Base-by-base conservation (phyloP, 2,888 invertebrate species). In the Agonopterix heracliana region DNA sequence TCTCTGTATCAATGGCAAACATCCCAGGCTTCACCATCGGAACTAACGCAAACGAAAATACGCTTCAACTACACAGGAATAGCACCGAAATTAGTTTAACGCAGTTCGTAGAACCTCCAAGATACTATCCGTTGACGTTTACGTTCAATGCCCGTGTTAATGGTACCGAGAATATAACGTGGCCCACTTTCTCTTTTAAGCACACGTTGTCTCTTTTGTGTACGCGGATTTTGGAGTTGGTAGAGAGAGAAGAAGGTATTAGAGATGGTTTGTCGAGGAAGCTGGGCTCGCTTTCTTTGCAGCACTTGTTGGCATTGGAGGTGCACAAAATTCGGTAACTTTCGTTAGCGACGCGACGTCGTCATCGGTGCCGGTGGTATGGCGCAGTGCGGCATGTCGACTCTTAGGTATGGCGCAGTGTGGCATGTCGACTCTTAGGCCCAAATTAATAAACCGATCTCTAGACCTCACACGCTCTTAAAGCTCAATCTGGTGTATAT, bases 141-240 rank as follows among this genome's bases (percentile, higher is more conserved):
- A 82, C 83, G 85, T 86, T 81, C 86, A 82, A 81, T 82, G 85
- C 80, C 81, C 84, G 78, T 79, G 81, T 71, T 84, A 86, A 87
- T 87, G 79, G 81, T 79, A 84, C 72, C 77, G 80, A 79, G 85
- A 81, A 86, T 87, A 75, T 84, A 88, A 82, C 84, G 75, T 87
- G 87, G 85, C 88, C 87, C 87, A 87, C 88, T 88, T 88, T 88
- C 88, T 88, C 88, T 88, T 87, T 88, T 86, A 84, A 81, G 75
- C 78, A 71, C 71, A 72, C 66, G 71, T 71, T 61, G 78, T 86
- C 83, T 84, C 82, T 75, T 69, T 86, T 81, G 68, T 64, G 61
- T 69, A 61, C 62, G 60, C 59, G 54, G 55, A 52, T 49, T 56
- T 58, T 55, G 56, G 57, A 59, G 58, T 64, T 53, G 71, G 57